Conservation (phyloP, 2,113 vertebrate species). For the Phyllostomus discolor region DNA sequence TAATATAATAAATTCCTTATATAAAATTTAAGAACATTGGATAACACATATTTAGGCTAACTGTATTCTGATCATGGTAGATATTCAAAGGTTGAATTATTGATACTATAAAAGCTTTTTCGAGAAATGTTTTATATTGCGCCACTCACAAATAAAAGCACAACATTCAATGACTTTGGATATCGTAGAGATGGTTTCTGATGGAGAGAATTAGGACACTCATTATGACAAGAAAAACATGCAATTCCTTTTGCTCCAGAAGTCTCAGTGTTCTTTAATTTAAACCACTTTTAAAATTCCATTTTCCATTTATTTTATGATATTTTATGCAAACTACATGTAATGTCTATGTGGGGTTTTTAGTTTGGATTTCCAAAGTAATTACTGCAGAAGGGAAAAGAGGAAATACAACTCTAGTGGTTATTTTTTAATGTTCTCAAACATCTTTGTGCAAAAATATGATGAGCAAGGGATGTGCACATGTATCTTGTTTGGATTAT, state of each 20-base stretch:
- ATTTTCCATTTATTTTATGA: background rate
- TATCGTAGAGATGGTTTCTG: background rate
- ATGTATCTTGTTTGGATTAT: background rate
- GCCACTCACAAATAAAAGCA: background rate
- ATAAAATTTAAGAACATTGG: background rate
- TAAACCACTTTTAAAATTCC: background rate
- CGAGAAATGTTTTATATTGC: background rate
- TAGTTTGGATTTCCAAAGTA: background rate
- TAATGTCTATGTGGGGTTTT: background rate
- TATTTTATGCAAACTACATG: background rate
- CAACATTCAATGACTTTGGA: background rate
- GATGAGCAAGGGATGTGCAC: background rate
- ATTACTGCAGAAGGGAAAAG: background rate
- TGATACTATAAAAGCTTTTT: conserved; percentile 24
- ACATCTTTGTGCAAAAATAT: background rate
- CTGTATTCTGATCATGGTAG: background rate
- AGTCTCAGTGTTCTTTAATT: background rate
- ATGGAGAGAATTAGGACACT: background rate
- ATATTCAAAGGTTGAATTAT: background rate
- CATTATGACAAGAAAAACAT: background rate
- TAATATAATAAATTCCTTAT: background rate
- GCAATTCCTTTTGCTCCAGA: background rate
- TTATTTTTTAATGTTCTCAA: background rate
- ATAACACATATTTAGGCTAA: background rate
- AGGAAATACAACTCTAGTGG: background rate